phyloP scores from a whole-genome alignment of 2,888 invertebrate species.

The Agrochola macilenta region DNA sequence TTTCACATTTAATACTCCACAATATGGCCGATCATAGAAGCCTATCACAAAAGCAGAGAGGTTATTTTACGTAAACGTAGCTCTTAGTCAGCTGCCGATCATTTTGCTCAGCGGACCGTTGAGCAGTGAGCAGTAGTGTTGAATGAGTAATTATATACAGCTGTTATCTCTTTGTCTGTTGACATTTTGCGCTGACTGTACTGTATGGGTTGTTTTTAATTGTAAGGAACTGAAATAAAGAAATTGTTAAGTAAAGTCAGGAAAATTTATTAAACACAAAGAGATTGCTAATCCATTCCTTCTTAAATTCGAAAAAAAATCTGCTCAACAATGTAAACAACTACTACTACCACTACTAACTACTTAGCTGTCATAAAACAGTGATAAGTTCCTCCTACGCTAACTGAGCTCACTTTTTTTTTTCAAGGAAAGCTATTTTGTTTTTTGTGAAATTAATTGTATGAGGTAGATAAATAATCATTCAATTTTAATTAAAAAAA shows the following conservation, averaged over 20 bases:
- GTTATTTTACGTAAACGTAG: conserved; percentile 55
- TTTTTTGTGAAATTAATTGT: not conserved
- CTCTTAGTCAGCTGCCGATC: conserved; percentile 70
- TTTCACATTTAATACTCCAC: conserved; percentile 27
- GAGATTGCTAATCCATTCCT: too few species aligned
- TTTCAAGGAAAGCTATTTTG: too few species aligned
- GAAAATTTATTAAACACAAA: too few species aligned
- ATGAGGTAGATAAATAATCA: too few species aligned
- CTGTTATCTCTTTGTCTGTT: conserved; percentile 71
- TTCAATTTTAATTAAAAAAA: too few species aligned
- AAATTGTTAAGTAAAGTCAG: too few species aligned
- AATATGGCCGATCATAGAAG: conserved; percentile 26
- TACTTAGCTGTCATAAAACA: conserved; percentile 12
- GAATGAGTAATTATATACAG: conserved; percentile 74
- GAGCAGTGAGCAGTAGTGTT: conserved; percentile 68
- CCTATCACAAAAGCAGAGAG: conserved; percentile 45
- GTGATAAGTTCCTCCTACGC: not conserved
- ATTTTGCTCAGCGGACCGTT: conserved; percentile 76
- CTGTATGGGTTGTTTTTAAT: conserved; percentile 6
- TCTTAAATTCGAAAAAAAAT: too few species aligned
- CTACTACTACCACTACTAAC: too few species aligned
- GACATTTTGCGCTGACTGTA: conserved; percentile 46
- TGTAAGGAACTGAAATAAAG: not conserved
- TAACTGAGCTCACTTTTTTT: too few species aligned
- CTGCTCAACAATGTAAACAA: too few species aligned